Conservation (phyloP, 2,888 invertebrate genomes). For the Ennomos fuscantarius region DNA sequence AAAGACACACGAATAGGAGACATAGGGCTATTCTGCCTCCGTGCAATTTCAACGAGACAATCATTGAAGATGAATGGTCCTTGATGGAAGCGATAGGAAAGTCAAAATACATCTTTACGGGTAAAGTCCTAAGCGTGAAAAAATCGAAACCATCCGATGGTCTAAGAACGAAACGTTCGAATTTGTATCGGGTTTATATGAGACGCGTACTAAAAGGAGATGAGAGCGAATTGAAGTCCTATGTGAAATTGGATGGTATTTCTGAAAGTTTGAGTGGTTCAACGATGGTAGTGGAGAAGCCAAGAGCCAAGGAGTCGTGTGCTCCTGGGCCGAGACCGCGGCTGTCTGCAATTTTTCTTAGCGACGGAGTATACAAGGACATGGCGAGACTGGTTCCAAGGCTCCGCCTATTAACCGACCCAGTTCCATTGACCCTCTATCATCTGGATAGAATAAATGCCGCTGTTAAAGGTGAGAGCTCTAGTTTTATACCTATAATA, state of each 20-base stretch:
- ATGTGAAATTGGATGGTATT: slow-evolving; percentile 67
- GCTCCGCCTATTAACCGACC: slow-evolving; percentile 73
- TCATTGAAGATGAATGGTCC: slow-evolving; percentile 80
- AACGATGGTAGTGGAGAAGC: slow-evolving; percentile 67
- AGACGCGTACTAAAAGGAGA: slow-evolving; percentile 79
- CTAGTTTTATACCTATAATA: too few relatives aligned
- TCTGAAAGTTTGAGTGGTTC: slow-evolving; percentile 70
- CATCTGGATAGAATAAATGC: slow-evolving; percentile 83
- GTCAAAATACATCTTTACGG: slow-evolving; percentile 82
- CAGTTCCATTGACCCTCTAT: slow-evolving; percentile 81
- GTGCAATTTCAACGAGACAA: slow-evolving; percentile 80
- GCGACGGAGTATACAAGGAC: slow-evolving; percentile 63
- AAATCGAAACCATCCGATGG: slow-evolving; percentile 66
- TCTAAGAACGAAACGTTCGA: slow-evolving; percentile 62
- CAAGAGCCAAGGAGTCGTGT: slow-evolving; percentile 68
- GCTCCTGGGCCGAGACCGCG: slow-evolving; percentile 75
- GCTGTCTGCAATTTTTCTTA: slow-evolving; percentile 78
- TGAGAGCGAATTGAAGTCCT: slow-evolving; percentile 65
- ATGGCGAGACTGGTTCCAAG: slow-evolving; percentile 60
- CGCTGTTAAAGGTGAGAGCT: slow-evolving; percentile 78
- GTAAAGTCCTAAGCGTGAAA: slow-evolving; percentile 78
- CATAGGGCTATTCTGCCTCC: slow-evolving; percentile 75
- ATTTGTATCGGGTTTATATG: slow-evolving; percentile 77
- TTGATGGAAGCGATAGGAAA: slow-evolving; percentile 80
- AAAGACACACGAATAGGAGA: slow-evolving; percentile 73